Conservation (phyloP, 2,888 invertebrate genomes). For the Drosophila demipolita region DNA sequence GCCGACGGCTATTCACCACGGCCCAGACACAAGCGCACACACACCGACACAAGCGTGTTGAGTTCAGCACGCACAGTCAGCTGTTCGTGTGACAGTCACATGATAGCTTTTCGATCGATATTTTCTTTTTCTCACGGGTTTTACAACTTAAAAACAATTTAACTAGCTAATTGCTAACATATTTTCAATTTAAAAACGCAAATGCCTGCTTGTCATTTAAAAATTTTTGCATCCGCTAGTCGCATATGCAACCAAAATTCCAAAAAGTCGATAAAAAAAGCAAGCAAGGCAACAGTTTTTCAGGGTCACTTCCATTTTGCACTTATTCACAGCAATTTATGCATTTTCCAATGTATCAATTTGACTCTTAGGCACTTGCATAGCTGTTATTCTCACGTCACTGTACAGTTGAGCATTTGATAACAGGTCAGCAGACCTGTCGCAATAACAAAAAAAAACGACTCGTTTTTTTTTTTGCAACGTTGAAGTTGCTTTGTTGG, state of each 20-base stretch:
- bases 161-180: conserved; percentile 43
- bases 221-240: not conserved
- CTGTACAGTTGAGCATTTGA: conserved; percentile 33
- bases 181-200: conserved; percentile 45
- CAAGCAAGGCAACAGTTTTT: conserved; percentile 54
- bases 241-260: not conserved
- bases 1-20: conserved; percentile 48
- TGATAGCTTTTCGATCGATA: conserved; percentile 84
- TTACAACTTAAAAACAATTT: conserved; percentile 62
- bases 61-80: conserved; percentile 77
- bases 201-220: conserved; percentile 3
- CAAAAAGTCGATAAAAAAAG: not conserved
- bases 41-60: conserved; percentile 56
- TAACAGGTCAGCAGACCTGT: conserved; percentile 62
- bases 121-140: conserved; percentile 83
- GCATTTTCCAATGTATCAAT: conserved; percentile 15
- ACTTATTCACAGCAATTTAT: conserved; percentile 42
- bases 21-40: conserved; percentile 41
- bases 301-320: conserved; percentile 56
- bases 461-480: conserved; percentile 36
- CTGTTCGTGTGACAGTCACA: conserved; percentile 85
- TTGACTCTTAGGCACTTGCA: conserved; percentile 17
- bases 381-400: conserved; percentile 7
- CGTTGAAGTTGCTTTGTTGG: conserved; percentile 31
- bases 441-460: conserved; percentile 10